A percentile compares a stretch with the other conserved stretches of the same genome.
These are phyloP conservation scores for Anguilla marmorata DNA, from an alignment of 2,797 vertebrate genomes.

Conservation along the genomic window DNA sequence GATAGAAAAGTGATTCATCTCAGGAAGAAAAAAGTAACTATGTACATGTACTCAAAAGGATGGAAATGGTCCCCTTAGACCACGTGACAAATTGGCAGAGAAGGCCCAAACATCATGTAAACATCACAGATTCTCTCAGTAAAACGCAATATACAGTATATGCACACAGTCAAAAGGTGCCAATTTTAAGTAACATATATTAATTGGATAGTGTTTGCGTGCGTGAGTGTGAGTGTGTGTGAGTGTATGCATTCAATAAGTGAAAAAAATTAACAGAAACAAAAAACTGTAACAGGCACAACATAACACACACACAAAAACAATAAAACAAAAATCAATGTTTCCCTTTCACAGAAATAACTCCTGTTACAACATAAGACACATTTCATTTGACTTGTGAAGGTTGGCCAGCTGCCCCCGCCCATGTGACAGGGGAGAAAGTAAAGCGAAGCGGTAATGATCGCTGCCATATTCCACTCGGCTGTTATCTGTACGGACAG, in stretches of 20 bases:
- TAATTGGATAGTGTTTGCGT: background rate
- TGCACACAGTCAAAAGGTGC: background rate
- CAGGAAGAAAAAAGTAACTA: conserved; percentile 38
- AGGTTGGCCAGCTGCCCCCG: background rate
- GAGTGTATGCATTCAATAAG: background rate
- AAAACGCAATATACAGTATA: background rate
- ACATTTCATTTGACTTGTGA: background rate
- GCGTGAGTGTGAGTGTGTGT: background rate
- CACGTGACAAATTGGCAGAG: conserved; percentile 16
- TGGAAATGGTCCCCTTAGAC: conserved; percentile 17
- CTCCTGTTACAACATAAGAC: background rate
- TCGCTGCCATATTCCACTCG: background rate
- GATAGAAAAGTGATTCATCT: conserved; percentile 14
- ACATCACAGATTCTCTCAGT: conserved; percentile 39
- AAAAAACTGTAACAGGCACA: conserved; percentile 42
- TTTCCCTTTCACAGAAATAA: conserved; percentile 70
- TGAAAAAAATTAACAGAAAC: background rate
- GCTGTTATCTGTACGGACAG: background rate
- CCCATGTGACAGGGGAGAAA: background rate
- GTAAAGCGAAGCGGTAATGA: background rate
- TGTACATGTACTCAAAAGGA: conserved; percentile 37
- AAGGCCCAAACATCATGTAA: conserved; percentile 40
- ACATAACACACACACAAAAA: conserved; percentile 44
- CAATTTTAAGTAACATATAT: background rate
- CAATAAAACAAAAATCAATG: conserved; percentile 21